Evolutionary conservation across 2,113 vertebrate genomes (phyloP).

Genomic region (Anarrhichthys ocellatus): DNA sequence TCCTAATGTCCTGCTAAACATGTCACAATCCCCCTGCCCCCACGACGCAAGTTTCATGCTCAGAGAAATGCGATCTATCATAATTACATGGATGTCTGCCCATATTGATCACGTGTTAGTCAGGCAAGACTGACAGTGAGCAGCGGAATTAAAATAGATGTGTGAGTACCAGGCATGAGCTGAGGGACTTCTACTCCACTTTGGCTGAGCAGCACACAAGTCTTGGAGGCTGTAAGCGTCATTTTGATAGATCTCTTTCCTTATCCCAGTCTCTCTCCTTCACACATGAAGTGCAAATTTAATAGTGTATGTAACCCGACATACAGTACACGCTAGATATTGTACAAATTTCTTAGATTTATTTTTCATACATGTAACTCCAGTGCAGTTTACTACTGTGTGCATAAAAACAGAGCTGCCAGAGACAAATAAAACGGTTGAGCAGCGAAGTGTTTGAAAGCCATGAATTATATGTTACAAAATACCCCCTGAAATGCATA

Average conservation of each 20-base stretch:
- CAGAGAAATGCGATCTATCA: conserved; percentile 80
- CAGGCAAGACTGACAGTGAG: conserved; percentile 77
- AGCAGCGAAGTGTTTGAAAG: conserved; percentile 20
- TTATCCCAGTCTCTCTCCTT: neutral
- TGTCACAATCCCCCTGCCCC: conserved; percentile 62
- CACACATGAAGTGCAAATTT: conserved; percentile 28
- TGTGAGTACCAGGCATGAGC: conserved; percentile 66
- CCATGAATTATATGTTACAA: conserved; percentile 27
- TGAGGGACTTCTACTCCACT: conserved; percentile 77
- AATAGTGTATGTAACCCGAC: conserved; percentile 22
- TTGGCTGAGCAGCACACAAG: conserved; percentile 61
- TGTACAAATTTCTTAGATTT: neutral
- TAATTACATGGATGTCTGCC: conserved; percentile 80
- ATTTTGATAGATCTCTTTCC: conserved; percentile 75
- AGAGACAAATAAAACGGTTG: conserved; percentile 6
- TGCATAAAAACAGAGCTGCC: neutral
- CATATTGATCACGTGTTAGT: conserved; percentile 82
- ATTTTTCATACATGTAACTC: neutral
- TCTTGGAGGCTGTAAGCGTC: conserved; percentile 70
- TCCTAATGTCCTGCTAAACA: conserved; percentile 59
- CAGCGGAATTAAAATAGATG: conserved; percentile 80
- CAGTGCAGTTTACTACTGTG: neutral
- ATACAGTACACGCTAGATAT: conserved; percentile 8
- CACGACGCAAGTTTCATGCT: conserved; percentile 66
- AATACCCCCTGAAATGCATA: conserved; percentile 4